These are phyloP conservation scores for Ormyrus nitidulus DNA, from an alignment of 2,888 invertebrate species.

Conservation along the genomic window DNA sequence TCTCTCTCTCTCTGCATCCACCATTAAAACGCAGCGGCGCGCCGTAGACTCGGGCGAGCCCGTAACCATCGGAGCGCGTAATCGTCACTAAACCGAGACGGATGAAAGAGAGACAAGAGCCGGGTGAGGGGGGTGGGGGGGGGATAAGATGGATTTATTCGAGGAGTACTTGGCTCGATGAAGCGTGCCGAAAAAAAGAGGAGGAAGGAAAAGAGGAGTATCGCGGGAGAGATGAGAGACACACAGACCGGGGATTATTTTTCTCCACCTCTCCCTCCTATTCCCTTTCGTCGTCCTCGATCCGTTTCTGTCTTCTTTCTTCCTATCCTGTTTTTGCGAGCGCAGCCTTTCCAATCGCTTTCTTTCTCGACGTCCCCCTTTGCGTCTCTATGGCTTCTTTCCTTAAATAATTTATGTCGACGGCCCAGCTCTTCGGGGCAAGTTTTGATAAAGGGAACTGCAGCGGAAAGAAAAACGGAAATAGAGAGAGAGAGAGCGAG, in stretches of 20 bases:
- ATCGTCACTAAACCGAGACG: conserved; percentile 57
- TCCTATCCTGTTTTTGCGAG: neutral
- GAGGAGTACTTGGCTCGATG: conserved; percentile 49
- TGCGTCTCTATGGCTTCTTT: neutral
- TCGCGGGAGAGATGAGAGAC: neutral
- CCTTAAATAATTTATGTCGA: conserved; percentile 49
- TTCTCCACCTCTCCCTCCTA: neutral
- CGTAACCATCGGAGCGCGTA: conserved; percentile 54
- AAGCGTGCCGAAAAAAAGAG: conserved; percentile 40
- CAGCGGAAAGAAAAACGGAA: conserved; percentile 39
- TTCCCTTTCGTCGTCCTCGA: neutral
- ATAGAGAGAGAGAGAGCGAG: conserved; percentile 20
- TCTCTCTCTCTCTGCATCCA: conserved; percentile 1
- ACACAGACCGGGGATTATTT: conserved; percentile 20
- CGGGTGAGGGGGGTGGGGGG: neutral
- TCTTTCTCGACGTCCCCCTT: neutral
- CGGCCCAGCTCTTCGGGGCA: neutral
- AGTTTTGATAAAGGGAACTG: conserved; percentile 47
- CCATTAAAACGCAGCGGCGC: conserved; percentile 56
- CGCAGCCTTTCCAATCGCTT: conserved; percentile 13
- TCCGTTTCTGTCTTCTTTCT: neutral
- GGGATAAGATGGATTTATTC: conserved; percentile 57
- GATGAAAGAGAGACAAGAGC: conserved; percentile 37
- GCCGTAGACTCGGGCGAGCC: conserved; percentile 23
- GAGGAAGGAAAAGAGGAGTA: neutral